Evolutionary conservation across 2,797 vertebrate species (phyloP).

Genomic region (Malacoraja senta): DNA sequence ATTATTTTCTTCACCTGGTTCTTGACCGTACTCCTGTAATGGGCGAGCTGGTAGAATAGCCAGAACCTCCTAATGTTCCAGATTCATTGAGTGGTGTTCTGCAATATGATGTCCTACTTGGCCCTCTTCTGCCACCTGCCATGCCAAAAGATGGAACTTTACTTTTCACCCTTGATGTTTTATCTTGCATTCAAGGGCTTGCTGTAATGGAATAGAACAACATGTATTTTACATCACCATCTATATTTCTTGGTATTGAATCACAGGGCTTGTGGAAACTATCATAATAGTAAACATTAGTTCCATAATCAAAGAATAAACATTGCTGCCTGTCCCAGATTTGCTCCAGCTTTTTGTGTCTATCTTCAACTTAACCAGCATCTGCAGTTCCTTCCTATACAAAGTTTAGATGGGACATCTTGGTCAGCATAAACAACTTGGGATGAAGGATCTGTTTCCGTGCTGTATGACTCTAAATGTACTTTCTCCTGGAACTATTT

Average conservation of each 20-base stretch:
- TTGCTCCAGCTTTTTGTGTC: too few relatives aligned
- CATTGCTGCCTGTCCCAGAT: too few relatives aligned
- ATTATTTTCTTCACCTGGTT: conserved; percentile 62
- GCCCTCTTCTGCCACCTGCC: conserved; percentile 91
- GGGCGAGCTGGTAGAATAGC: conserved; percentile 75
- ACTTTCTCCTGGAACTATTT: too few relatives aligned
- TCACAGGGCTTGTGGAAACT: too few relatives aligned
- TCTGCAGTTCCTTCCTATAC: too few relatives aligned
- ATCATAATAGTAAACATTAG: too few relatives aligned
- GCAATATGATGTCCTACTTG: conserved; percentile 86
- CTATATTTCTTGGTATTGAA: neutral
- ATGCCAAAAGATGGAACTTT: conserved; percentile 55
- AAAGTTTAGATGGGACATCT: too few relatives aligned
- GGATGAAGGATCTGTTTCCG: too few relatives aligned
- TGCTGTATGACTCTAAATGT: too few relatives aligned
- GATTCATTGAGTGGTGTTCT: conserved; percentile 80
- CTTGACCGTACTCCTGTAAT: conserved; percentile 86
- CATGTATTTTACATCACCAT: neutral
- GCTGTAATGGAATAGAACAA: conserved; percentile 19
- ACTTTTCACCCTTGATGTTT: neutral
- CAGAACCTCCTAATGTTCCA: conserved; percentile 70
- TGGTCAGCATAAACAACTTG: too few relatives aligned
- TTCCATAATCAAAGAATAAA: too few relatives aligned
- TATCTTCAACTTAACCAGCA: too few relatives aligned
- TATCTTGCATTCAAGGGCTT: neutral